A percentile compares a stretch with the other conserved stretches of the same genome.
phyloP scores from a whole-genome alignment of 2,888 invertebrate species.

The Podabrus alpinus region DNA sequence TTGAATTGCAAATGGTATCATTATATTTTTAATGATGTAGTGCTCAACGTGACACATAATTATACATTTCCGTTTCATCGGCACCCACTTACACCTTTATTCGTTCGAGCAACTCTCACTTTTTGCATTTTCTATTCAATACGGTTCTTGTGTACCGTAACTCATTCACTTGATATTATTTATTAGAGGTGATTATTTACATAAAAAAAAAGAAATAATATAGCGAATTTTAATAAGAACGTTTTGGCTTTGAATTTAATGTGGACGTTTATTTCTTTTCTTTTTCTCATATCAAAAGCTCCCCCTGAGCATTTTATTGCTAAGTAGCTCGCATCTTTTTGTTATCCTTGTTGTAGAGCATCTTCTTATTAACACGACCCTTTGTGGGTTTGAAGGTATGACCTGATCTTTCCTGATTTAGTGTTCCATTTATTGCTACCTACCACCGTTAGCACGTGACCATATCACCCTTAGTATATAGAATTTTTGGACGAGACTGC shows the following conservation, averaged over 20 bases:
- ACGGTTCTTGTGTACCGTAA: background rate
- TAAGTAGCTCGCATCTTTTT: conserved; percentile 13
- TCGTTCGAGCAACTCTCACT: conserved; percentile 14
- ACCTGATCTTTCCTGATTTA: conserved; percentile 17
- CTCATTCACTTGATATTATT: conserved; percentile 3
- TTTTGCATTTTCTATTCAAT: conserved; percentile 6
- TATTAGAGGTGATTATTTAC: conserved; percentile 1
- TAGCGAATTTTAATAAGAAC: background rate
- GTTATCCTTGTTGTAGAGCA: conserved; percentile 8
- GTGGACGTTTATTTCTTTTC: conserved; percentile 1
- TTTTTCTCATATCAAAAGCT: background rate
- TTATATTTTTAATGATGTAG: background rate
- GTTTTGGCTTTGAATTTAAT: conserved; percentile 7
- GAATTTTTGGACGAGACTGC: background rate
- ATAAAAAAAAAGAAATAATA: background rate
- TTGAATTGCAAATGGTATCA: background rate
- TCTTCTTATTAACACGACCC: conserved; percentile 6
- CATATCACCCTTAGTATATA: background rate
- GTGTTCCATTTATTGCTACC: conserved; percentile 11
- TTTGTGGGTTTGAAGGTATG: conserved; percentile 11
- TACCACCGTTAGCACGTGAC: conserved; percentile 16
- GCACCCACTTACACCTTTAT: conserved; percentile 1
- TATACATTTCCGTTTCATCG: conserved; percentile 2
- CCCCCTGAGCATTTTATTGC: conserved; percentile 8
- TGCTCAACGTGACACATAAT: background rate